Base-by-base conservation (phyloP, 2,797 vertebrate genomes). In the Coluber constrictor region DNA sequence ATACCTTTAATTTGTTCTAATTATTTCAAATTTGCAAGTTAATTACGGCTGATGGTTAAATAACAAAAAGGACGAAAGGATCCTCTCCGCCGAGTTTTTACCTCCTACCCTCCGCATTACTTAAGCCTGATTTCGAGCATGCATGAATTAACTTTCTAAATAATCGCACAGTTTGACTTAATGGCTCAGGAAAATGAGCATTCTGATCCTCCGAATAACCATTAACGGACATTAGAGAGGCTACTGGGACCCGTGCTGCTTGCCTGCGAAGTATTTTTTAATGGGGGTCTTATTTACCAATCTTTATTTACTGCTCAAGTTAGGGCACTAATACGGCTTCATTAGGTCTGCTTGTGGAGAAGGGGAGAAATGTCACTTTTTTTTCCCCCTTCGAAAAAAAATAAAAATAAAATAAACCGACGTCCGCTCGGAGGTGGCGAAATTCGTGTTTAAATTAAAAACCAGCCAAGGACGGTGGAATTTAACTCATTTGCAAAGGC, bases 1-100 rank as follows among this genome's bases (percentile, higher is more conserved):
- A 98, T 98, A 98, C 98, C 98, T 98, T 98, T 98, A 98, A 98
- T 98, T 98, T 98, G 97, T 98, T 98, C 97, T 98, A 98, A 98
- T 98, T 98, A 98, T 98, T 98, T 98, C 98, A 98, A 98, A 98
- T 98, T 98, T 98, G 98, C 97, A 98, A 98, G 98, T 98, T 98
- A 98, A 98, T 98, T 98, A 98, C 97, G 97, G 97, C 96, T 98
- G 98, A 98, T 98, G 97, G 98, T 98, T 98, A 98, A 98, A 98
- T 98, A 98, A 98, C 98, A 98, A 98, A 98, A 98, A 97, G 97
- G 97, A 97, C 98, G 47, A 51, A 51, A 51, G 60, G 97, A 98
- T 97, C 96, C 92, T 98, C 98, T 98, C 98, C 97, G 96, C 92
- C 97, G 98, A 97, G 97, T 25, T 98, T 98, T 98, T 98, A 98